Evolutionary conservation across 1,140 invertebrate genomes (phyloP).

Genomic region (Diprion similis): DNA sequence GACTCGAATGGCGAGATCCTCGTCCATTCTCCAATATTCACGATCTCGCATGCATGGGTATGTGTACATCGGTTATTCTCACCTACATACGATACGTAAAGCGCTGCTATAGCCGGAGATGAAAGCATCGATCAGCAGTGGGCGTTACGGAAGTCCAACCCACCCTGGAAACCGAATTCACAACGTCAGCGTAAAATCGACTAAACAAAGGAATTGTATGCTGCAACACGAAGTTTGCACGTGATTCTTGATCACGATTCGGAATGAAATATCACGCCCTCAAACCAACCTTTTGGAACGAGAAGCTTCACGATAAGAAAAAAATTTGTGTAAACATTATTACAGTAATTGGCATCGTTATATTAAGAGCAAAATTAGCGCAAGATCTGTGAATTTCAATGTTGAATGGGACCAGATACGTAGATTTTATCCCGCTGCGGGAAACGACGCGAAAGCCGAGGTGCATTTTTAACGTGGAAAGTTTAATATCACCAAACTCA

Average conservation of each 20-base stretch:
- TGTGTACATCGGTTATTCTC: not conserved
- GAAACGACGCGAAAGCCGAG: conserved; percentile 27
- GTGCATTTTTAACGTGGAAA: conserved; percentile 31
- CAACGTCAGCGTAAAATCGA: not conserved
- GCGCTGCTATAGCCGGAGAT: not conserved
- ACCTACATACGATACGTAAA: not conserved
- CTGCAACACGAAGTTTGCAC: not conserved
- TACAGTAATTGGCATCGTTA: too few species aligned
- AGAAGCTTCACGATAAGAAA: not conserved
- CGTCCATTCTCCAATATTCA: not conserved
- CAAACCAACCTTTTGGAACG: too few species aligned
- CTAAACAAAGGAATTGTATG: not conserved
- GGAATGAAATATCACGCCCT: too few species aligned
- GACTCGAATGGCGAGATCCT: not conserved
- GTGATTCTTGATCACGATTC: not conserved
- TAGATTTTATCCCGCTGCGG: conserved; percentile 11
- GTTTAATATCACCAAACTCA: conserved; percentile 35
- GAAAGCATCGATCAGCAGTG: not conserved
- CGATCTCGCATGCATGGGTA: too few species aligned
- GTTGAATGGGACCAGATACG: too few species aligned
- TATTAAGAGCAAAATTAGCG: too few species aligned
- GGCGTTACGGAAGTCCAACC: not conserved
- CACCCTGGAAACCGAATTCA: not conserved
- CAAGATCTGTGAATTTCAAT: too few species aligned
- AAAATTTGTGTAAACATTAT: not conserved